These are phyloP conservation scores for Lordiphosa fenestrarum DNA, from an alignment of 2,888 invertebrate genomes.

Conservation along the genomic window DNA sequence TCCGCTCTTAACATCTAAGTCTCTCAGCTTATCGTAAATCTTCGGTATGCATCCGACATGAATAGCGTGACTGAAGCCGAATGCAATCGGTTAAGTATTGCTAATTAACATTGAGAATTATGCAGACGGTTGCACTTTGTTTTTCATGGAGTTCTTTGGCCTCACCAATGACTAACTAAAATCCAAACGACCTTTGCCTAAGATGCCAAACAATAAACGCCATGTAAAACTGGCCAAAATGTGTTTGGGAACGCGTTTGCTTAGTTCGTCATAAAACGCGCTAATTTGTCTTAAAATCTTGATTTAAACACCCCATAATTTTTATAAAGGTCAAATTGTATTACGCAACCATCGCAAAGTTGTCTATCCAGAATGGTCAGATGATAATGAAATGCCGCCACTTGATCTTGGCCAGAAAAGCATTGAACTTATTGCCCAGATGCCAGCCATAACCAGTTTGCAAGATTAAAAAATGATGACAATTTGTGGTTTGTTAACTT, in stretches of 20 bases:
- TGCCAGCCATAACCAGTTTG: slow-evolving; percentile 49
- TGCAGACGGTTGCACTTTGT: slow-evolving; percentile 9
- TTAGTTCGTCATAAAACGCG: slow-evolving; percentile 21
- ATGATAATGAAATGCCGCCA: slow-evolving; percentile 43
- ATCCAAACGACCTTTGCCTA: slow-evolving; percentile 8
- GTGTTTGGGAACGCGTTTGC: slow-evolving; percentile 27
- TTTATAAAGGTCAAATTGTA: slow-evolving; percentile 39
- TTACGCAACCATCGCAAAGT: slow-evolving; percentile 54
- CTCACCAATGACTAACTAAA: background rate
- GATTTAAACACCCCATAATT: slow-evolving; percentile 6
- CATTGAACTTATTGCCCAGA: slow-evolving; percentile 18
- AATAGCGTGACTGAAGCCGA: slow-evolving; percentile 40
- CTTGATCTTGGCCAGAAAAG: slow-evolving; percentile 50
- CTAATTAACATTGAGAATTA: slow-evolving; percentile 26
- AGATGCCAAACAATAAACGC: slow-evolving; percentile 2
- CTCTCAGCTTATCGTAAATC: slow-evolving; percentile 18
- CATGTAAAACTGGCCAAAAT: background rate
- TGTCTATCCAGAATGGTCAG: slow-evolving; percentile 43
- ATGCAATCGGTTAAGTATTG: slow-evolving; percentile 22
- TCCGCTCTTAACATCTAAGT: no score
- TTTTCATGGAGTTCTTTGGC: background rate
- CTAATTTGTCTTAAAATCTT: slow-evolving; percentile 27
- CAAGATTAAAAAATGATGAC: background rate
- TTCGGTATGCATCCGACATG: slow-evolving; percentile 14
- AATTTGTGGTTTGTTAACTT: slow-evolving; percentile 21